Evolutionary conservation across 2,113 vertebrate genomes (phyloP), one percentile per base, ranked within the genome.

Genomic region (Damaliscus lunatus): DNA sequence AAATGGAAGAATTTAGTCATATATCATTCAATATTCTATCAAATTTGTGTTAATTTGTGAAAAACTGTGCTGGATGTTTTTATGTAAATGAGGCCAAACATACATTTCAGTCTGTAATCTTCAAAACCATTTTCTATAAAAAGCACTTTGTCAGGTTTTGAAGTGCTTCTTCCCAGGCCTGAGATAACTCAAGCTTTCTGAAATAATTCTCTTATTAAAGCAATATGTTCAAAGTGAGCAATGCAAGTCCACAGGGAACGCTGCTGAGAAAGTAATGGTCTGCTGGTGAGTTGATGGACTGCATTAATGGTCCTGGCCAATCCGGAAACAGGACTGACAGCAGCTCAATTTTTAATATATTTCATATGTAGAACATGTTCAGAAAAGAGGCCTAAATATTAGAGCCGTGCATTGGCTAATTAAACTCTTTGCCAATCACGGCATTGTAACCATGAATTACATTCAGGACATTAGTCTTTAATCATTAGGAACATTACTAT

Each of bases 381-480:
- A 94, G 91, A 25, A 95, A 93, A 96, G 92, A 87, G 1, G 77
- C 81, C 48, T 83, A 89, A 95, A 36, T 94, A 94, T 96, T 96
- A 94, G 36, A 98, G 83, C 17, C 23, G 21, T 59, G 67, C 53
- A 36, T 17, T 90, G 48, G 21, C 77, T 98, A 98, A 98, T 98
- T 97, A 98, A 88, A 52, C 89, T 94, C 97, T 94, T 97, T 88
- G 91, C 97, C 98, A 98, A 97, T 98, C 64, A 93, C 94, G 60
- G 43, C 91, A 62, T 94, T 96, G 52, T 43, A 90, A 50, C 80
- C 67, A 0, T 57, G 96, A 97, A 40, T 93, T 98, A 86, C 27
- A 83, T 96, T 67, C 89, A 3, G 21, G 84, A 46, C 59, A 91
- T 95, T 98, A 92, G 85, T 48, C 92, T 98, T 78, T 98, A 97